Conservation (phyloP, 1,140 invertebrate species). For the Ceratina calcarata region DNA sequence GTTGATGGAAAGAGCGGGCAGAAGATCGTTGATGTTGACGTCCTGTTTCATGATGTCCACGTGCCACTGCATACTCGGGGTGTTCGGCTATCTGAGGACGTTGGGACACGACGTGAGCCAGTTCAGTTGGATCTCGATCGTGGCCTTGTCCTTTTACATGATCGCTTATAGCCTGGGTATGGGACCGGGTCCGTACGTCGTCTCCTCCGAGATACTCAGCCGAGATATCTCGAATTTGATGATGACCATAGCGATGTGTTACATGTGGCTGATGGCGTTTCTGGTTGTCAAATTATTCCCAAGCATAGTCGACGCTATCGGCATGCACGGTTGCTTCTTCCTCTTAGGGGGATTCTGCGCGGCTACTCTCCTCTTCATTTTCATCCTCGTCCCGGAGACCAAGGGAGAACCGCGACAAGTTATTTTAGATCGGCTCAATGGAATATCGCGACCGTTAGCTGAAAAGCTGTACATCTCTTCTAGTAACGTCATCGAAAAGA, state of each 20-base stretch:
- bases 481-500: neutral
- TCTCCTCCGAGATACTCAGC: conserved; percentile 84
- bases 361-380: conserved; percentile 68
- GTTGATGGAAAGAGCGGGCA: conserved; percentile 83
- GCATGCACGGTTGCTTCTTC: conserved; percentile 74
- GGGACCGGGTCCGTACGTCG: conserved; percentile 82
- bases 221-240: conserved; percentile 78
- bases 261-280: conserved; percentile 81
- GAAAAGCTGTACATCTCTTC: conserved; percentile 42
- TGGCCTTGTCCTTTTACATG: conserved; percentile 81
- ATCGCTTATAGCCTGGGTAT: conserved; percentile 79
- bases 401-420: conserved; percentile 83
- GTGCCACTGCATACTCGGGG: conserved; percentile 74
- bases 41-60: conserved; percentile 78
- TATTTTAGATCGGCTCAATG: conserved; percentile 77
- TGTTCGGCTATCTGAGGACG: conserved; percentile 75
- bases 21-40: conserved; percentile 81
- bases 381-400: conserved; percentile 83
- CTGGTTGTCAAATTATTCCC: conserved; percentile 80
- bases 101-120: conserved; percentile 64
- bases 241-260: conserved; percentile 77
- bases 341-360: conserved; percentile 62
- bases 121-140: conserved; percentile 81
- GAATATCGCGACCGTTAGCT: conserved; percentile 18
- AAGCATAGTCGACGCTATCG: conserved; percentile 60